Evolutionary conservation across 2,888 invertebrate species (phyloP).

Genomic region (Choreutis nemorana): DNA sequence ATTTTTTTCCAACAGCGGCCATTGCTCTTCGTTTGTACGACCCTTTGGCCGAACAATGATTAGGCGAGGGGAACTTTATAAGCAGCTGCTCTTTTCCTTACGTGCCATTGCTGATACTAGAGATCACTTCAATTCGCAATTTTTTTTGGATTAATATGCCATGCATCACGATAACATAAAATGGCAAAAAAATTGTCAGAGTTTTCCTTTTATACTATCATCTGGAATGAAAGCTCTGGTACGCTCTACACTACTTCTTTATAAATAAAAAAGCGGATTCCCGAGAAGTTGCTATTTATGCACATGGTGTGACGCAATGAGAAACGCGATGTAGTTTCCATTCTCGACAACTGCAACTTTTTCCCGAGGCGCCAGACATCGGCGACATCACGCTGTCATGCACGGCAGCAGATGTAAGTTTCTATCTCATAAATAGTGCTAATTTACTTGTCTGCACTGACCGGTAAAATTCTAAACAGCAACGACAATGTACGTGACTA

Average conservation of each 20-base stretch:
- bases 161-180: no score
- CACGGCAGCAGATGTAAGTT: conserved; percentile 23
- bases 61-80: conserved; percentile 47
- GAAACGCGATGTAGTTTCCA: conserved; percentile 35
- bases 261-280: no score
- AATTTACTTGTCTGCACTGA: conserved; percentile 22
- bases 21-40: conserved; percentile 54
- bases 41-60: conserved; percentile 58
- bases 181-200: no score
- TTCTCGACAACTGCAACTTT: conserved; percentile 31
- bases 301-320: conserved; percentile 36
- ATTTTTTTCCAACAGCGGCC: conserved; percentile 33
- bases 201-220: no score
- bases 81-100: conserved; percentile 63
- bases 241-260: no score
- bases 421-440: conserved; percentile 44
- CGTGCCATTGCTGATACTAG: no score
- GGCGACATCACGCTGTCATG: conserved; percentile 21
- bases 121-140: no score
- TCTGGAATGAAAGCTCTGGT: no score
- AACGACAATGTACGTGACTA: no score
- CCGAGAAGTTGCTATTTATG: no score
- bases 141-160: no score
- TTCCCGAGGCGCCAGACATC: conserved; percentile 38
- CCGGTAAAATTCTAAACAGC: no score